A percentile compares a stretch with the other conserved stretches of the same genome.
Conservation (phyloP, 1,140 invertebrate species). For the Plodia interpunctella region DNA sequence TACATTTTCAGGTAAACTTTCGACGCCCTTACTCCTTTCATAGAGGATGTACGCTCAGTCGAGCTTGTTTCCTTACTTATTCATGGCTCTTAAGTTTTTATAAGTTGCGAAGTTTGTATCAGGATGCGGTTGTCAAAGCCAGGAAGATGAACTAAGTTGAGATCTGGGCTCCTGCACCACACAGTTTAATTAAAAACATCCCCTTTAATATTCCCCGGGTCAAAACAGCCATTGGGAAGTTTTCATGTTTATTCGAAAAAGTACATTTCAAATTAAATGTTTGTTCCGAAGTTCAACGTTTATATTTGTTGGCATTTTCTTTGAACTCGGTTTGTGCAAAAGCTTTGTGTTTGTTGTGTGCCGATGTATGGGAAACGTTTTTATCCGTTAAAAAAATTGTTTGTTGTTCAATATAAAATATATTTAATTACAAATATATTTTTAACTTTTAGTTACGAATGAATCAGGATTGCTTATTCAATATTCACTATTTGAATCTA, state of each 20-base stretch:
- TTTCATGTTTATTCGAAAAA: slow-evolving; percentile 37
- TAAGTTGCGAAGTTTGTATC: slow-evolving; percentile 4
- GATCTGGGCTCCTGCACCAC: slow-evolving; percentile 21
- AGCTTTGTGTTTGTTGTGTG: neutral
- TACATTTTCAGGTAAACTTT: neutral
- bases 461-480: too few species aligned
- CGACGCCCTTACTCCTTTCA: neutral
- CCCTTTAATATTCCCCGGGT: slow-evolving; percentile 26
- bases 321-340: neutral
- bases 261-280: slow-evolving; percentile 34
- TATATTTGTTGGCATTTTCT: neutral
- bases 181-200: slow-evolving; percentile 44
- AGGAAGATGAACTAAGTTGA: slow-evolving; percentile 25
- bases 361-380: neutral
- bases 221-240: slow-evolving; percentile 26
- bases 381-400: neutral
- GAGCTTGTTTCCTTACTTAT: neutral
- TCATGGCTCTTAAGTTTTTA: neutral
- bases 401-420: neutral
- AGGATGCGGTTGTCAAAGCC: slow-evolving; percentile 16
- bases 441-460: too few species aligned
- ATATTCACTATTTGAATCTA: too few species aligned
- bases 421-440: neutral
- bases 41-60: neutral
- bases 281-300: slow-evolving; percentile 30